Evolutionary conservation across 2,888 invertebrate genomes (phyloP), one percentile per base, ranked within the genome.

Genomic region (Allacma fusca): DNA sequence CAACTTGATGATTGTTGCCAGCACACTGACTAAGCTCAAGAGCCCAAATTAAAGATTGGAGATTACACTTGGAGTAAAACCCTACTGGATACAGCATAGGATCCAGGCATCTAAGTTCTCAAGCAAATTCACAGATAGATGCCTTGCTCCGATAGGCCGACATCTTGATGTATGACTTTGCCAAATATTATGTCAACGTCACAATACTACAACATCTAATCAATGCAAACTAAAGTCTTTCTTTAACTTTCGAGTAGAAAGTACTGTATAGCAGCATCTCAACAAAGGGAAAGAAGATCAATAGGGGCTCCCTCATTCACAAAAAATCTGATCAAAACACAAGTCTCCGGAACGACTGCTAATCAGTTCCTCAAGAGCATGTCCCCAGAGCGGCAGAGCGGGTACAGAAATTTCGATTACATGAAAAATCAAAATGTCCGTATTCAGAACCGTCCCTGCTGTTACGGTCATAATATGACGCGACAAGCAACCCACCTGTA

Each of bases 161-260:
- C 68, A 68, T 68, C 16, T 68, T 68, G 68, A 68, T 40, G 68
- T 40, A 68, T 68, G 43, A 21, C 43, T 40, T 62, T 24, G 2
- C 62, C 24, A 9, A 24, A 62, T 62, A 62, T 24, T 62, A 62
- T 24, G 62, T 62, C 62, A 62, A 62, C 23, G 62, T 62, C 62
- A 62, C 62, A 62, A 62, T 21, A 57, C 5, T 34, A 34, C 4
- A 24, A 24, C 62, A 62, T 62, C 26, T 62, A 62, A 24, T 62
- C 62, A 62, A 24, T 62, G 5, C 62, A 62, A 26, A n/a, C 23
- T 19, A 62, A 12, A 62, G 4, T 12, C 19, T 50, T 50, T 16
- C 16, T 34, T 50, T 50, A 9, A 5, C 50, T n/a, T 1, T 50
- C 62, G 4, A 62, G 23, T 19, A 21, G 24, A 26, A n/a, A 62